phyloP scores from a whole-genome alignment of 2,113 vertebrate genomes.

The Zingel zingel region DNA sequence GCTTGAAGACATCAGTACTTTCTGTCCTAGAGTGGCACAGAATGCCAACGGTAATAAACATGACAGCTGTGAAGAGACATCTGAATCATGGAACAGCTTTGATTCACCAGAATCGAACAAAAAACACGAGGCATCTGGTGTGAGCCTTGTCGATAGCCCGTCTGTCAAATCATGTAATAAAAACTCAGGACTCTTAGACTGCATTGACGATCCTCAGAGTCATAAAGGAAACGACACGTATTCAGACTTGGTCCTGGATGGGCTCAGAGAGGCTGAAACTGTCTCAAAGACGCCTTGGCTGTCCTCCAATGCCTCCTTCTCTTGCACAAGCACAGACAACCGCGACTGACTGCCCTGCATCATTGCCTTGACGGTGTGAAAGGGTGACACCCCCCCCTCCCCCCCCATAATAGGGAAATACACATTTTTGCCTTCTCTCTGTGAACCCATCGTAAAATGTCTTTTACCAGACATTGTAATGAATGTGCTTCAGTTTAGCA shows the following conservation, averaged over 20 bases:
- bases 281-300: neutral
- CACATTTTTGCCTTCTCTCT: conserved; percentile 61
- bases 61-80: neutral
- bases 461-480: conserved; percentile 39
- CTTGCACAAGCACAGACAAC: conserved; percentile 48
- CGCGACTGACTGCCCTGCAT: conserved; percentile 41
- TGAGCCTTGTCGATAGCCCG: neutral
- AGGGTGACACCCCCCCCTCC: conserved; percentile 11
- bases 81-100: neutral
- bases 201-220: neutral
- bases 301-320: conserved; percentile 16
- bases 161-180: conserved; percentile 17
- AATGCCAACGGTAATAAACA: neutral
- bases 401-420: conserved; percentile 1
- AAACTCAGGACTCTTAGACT: conserved; percentile 37
- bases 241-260: conserved; percentile 23
- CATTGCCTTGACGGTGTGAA: conserved; percentile 61
- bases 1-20: neutral
- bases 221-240: neutral
- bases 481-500: conserved; percentile 55
- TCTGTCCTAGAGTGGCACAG: conserved; percentile 5
- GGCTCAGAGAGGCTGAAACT: conserved; percentile 13
- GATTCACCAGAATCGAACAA: conserved; percentile 15
- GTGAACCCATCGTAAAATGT: conserved; percentile 39
- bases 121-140: neutral